A percentile compares a stretch with the other conserved stretches of the same genome.
Evolutionary conservation across 2,888 invertebrate species (phyloP).

Genomic region (Tribolium freemani): DNA sequence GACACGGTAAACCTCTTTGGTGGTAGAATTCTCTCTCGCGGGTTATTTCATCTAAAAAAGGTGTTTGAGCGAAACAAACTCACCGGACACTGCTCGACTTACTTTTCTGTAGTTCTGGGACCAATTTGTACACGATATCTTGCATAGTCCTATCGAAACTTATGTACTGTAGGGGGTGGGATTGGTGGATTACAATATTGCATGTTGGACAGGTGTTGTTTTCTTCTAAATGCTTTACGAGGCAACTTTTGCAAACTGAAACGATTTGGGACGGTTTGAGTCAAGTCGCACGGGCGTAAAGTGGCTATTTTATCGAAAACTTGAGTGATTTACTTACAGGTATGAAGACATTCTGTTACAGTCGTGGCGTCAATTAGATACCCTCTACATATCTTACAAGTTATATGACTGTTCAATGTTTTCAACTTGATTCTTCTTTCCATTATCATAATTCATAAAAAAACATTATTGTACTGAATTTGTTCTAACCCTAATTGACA

Average conservation of each 20-base stretch:
- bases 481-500: conserved; percentile 58
- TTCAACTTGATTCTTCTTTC: conserved; percentile 94
- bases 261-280: conserved; percentile 30
- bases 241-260: conserved; percentile 96
- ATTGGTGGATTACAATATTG: conserved; percentile 97
- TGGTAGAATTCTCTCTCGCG: conserved; percentile 94
- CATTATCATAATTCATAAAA: conserved; percentile 75
- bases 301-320: conserved; percentile 9
- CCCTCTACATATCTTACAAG: conserved; percentile 96
- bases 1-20: conserved; percentile 89
- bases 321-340: conserved; percentile 78
- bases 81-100: conserved; percentile 62
- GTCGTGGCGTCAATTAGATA: conserved; percentile 99
- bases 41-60: conserved; percentile 77
- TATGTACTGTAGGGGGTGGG: conserved; percentile 98
- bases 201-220: conserved; percentile 99
- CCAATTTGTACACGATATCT: conserved; percentile 99
- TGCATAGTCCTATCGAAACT: conserved; percentile 99
- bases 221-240: conserved; percentile 97
- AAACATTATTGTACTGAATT: conserved; percentile 57
- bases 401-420: conserved; percentile 93
- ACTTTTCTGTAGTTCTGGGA: conserved; percentile 96
- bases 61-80: not conserved
- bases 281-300: not conserved
- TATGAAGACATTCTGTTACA: conserved; percentile 98